Evolutionary conservation across 2,113 vertebrate genomes (phyloP).

Genomic region (Hippocampus abdominalis): DNA sequence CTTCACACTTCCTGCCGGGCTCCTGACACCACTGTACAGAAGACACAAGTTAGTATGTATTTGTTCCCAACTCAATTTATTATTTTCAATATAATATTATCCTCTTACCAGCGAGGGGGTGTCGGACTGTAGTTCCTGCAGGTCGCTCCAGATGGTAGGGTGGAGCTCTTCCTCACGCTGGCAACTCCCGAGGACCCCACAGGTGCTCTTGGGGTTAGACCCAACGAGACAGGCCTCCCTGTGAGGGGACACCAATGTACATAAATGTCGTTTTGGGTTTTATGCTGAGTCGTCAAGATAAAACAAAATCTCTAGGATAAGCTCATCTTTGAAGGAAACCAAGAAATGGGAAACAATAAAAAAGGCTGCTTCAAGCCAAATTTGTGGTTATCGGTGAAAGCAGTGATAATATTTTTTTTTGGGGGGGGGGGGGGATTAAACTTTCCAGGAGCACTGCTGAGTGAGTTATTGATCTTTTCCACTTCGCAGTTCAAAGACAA

Average conservation of each 20-base stretch:
- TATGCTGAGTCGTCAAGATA: too few species aligned
- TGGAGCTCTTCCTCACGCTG: slow-evolving; percentile 66
- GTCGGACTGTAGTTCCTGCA: slow-evolving; percentile 67
- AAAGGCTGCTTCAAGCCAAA: too few species aligned
- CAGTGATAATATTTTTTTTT: too few species aligned
- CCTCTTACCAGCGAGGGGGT: slow-evolving; percentile 45
- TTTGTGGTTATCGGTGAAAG: too few species aligned
- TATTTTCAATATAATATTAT: background rate
- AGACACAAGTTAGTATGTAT: background rate
- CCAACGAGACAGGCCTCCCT: slow-evolving; percentile 63
- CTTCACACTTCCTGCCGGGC: slow-evolving; percentile 50
- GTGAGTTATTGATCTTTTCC: too few species aligned
- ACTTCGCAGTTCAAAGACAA: too few species aligned
- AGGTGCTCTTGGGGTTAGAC: slow-evolving; percentile 53
- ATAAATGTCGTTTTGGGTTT: background rate
- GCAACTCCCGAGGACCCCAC: slow-evolving; percentile 24
- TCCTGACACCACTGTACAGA: slow-evolving; percentile 44
- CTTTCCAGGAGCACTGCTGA: too few species aligned
- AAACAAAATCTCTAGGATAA: too few species aligned
- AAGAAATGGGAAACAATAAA: too few species aligned
- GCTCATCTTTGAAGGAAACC: too few species aligned
- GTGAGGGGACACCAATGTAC: background rate
- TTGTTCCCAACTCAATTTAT: background rate
- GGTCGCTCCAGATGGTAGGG: slow-evolving; percentile 61
- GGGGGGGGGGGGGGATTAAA: too few species aligned